Evolutionary conservation across 2,888 invertebrate species (phyloP).

Genomic region (Xestobium rufovillosum): DNA sequence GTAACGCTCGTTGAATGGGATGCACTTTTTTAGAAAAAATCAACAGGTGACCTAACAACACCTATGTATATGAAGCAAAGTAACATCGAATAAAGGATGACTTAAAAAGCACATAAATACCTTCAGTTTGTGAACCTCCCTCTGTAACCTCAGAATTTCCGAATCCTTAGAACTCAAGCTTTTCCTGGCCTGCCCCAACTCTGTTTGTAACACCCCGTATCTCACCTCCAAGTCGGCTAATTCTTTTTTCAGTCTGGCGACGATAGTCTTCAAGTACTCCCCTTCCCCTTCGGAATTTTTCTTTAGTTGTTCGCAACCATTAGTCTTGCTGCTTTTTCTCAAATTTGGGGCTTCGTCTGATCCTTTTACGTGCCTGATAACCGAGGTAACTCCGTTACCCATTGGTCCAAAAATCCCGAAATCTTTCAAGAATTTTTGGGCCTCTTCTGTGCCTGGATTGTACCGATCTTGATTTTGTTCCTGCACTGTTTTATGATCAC

Average conservation of each 20-base stretch:
- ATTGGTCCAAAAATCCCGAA: conserved; percentile 39
- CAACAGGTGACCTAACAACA: no score
- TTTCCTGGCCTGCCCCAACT: conserved; percentile 50
- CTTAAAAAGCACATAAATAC: conserved; percentile 44
- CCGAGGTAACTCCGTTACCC: conserved; percentile 37
- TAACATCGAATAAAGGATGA: neutral
- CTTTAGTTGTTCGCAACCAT: conserved; percentile 28
- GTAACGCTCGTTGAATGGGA: no score
- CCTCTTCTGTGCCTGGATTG: conserved; percentile 27
- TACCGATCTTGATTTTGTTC: conserved; percentile 22
- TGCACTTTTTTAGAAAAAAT: no score
- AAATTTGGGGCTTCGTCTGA: conserved; percentile 31
- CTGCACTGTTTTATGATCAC: neutral
- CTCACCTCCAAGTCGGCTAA: conserved; percentile 45
- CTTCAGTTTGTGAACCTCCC: conserved; percentile 66
- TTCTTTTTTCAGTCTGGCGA: conserved; percentile 45
- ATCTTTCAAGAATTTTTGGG: conserved; percentile 39
- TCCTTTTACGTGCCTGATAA: conserved; percentile 29
- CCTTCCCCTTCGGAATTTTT: conserved; percentile 33
- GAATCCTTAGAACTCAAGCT: conserved; percentile 49
- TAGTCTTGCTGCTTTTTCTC: conserved; percentile 33
- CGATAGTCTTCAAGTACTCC: conserved; percentile 40
- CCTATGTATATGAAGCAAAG: no score
- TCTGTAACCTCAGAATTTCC: conserved; percentile 53
- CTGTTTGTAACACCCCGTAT: conserved; percentile 46